A percentile compares a stretch with the other conserved stretches of the same genome.
phyloP scores from a whole-genome alignment of 2,888 invertebrate genomes.

The Alsophila aescularia region DNA sequence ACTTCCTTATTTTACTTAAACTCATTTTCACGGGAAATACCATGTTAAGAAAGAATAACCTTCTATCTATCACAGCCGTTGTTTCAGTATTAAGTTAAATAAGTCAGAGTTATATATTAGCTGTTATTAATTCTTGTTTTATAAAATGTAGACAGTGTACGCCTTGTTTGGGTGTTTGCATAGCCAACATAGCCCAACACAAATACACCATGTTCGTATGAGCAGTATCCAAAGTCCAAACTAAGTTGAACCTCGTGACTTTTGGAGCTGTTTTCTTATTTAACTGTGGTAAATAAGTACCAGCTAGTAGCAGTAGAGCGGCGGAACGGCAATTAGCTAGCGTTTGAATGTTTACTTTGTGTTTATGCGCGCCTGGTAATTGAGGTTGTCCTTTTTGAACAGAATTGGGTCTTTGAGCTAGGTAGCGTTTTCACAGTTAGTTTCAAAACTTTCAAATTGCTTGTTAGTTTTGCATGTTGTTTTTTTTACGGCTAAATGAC shows the following conservation, averaged over 20 bases:
- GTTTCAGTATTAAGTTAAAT: too few relatives aligned
- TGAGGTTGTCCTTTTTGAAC: slow-evolving; percentile 45
- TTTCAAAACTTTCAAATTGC: too few relatives aligned
- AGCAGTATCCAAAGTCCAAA: too few relatives aligned
- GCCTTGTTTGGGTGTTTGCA: neutral
- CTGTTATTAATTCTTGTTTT: too few relatives aligned
- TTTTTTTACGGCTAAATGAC: too few relatives aligned
- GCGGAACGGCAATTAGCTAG: slow-evolving; percentile 62
- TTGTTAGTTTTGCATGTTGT: too few relatives aligned
- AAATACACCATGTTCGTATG: neutral
- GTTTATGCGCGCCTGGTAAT: slow-evolving; percentile 64
- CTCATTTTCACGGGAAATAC: too few relatives aligned
- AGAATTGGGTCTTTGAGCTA: slow-evolving; percentile 20
- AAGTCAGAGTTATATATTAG: too few relatives aligned
- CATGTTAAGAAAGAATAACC: too few relatives aligned
- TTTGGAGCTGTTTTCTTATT: neutral
- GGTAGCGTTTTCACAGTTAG: slow-evolving; percentile 2
- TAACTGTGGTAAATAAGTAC: slow-evolving; percentile 1
- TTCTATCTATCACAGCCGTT: too few relatives aligned
- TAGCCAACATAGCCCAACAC: neutral
- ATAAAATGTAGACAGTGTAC: neutral
- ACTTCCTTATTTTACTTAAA: neutral
- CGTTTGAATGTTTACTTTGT: slow-evolving; percentile 59
- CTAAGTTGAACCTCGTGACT: neutral
- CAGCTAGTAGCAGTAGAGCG: slow-evolving; percentile 45